Evolutionary conservation across 2,888 invertebrate species (phyloP).

Genomic region (Argyresthia goedartella): DNA sequence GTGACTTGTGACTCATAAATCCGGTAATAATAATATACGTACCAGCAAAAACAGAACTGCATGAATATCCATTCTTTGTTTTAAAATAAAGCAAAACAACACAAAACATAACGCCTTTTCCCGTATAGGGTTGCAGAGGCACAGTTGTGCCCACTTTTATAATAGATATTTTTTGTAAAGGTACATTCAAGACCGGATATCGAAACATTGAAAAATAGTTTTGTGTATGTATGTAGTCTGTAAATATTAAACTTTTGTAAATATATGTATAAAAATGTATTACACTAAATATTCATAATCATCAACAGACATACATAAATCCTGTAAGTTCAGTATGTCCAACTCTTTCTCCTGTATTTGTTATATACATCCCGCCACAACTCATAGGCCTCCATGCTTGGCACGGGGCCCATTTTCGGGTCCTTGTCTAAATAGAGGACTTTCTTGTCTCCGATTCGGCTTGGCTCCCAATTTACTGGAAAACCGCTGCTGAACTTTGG

Average conservation of each 20-base stretch:
- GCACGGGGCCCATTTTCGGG: constrained; percentile 19
- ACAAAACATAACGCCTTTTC: not conserved
- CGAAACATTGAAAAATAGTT: too few relatives aligned
- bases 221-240: too few relatives aligned
- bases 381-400: constrained; percentile 12
- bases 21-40: too few relatives aligned
- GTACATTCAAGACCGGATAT: too few relatives aligned
- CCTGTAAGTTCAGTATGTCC: too few relatives aligned
- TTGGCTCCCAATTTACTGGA: constrained; percentile 10
- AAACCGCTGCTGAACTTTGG: not conserved
- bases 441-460: constrained; percentile 16
- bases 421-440: constrained; percentile 20
- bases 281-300: not conserved
- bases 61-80: not conserved
- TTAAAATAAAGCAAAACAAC: not conserved
- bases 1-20: too few relatives aligned
- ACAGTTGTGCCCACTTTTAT: too few relatives aligned
- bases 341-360: constrained; percentile 16
- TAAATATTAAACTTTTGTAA: too few relatives aligned
- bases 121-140: not conserved
- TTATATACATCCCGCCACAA: constrained; percentile 22
- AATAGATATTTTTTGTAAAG: too few relatives aligned
- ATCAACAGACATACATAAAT: constrained; percentile 1
- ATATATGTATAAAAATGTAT: too few relatives aligned
- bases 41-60: not conserved